Evolutionary conservation across 2,888 invertebrate species (phyloP).

Genomic region (Athalia rosae): DNA sequence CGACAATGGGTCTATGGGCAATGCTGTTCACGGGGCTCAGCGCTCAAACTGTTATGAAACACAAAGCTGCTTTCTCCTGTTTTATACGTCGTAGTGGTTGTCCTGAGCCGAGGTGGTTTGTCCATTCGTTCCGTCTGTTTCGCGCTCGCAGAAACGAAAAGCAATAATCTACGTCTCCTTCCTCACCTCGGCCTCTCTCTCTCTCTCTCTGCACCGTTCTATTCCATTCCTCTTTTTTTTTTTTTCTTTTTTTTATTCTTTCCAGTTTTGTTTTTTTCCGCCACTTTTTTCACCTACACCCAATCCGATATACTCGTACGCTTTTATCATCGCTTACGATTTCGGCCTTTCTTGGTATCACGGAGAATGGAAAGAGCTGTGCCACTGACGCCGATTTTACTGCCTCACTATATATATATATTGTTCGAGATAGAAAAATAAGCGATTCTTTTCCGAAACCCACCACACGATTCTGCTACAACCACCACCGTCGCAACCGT

Average conservation of each 20-base stretch:
- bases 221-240: background rate
- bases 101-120: background rate
- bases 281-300: background rate
- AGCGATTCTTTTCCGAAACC: conserved; percentile 31
- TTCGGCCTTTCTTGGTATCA: too few relatives aligned
- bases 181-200: background rate
- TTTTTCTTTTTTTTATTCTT: background rate
- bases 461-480: too few relatives aligned
- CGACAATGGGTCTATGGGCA: conserved; percentile 50
- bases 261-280: background rate
- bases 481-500: too few relatives aligned
- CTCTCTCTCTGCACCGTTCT: conserved; percentile 17
- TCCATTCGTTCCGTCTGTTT: conserved; percentile 26
- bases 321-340: too few relatives aligned
- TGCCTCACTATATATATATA: conserved; percentile 16
- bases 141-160: conserved; percentile 45
- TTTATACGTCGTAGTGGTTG: conserved; percentile 47
- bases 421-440: conserved; percentile 38
- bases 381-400: conserved; percentile 36
- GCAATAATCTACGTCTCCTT: conserved; percentile 55
- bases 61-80: conserved; percentile 60
- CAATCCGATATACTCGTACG: too few relatives aligned
- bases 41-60: conserved; percentile 59
- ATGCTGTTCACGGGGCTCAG: conserved; percentile 52
- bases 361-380: too few relatives aligned